Evolutionary conservation across 2,113 vertebrate species (phyloP).

Genomic region (Equus przewalskii): DNA sequence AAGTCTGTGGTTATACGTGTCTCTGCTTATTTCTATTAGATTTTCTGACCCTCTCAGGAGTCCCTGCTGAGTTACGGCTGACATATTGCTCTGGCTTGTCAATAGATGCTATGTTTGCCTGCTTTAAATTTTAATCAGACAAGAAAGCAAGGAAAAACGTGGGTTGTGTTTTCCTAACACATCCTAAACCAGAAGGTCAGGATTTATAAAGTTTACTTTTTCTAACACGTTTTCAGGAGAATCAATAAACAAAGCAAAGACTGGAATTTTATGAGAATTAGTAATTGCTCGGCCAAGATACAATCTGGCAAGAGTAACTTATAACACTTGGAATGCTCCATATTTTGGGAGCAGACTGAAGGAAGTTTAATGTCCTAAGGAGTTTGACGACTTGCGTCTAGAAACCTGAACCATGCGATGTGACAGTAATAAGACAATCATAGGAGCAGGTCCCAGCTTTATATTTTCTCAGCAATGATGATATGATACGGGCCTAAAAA

Average conservation of each 20-base stretch:
- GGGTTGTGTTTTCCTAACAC: conserved; percentile 32
- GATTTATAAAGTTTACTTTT: conserved; percentile 45
- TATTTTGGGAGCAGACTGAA: conserved; percentile 42
- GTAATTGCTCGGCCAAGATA: not conserved
- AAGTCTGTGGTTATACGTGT: conserved; percentile 44
- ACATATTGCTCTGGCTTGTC: not conserved
- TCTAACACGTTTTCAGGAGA: not conserved
- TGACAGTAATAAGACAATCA: not conserved
- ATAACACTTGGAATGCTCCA: not conserved
- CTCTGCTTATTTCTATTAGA: conserved; percentile 14
- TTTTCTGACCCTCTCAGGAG: conserved; percentile 50
- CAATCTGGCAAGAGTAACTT: not conserved
- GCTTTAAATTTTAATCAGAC: too few relatives aligned
- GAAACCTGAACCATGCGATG: not conserved
- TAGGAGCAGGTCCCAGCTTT: conserved; percentile 14
- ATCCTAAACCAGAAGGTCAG: not conserved
- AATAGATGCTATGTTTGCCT: too few relatives aligned
- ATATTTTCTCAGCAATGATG: conserved; percentile 35
- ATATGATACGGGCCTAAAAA: not conserved
- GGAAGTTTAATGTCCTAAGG: conserved; percentile 44
- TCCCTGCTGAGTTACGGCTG: conserved; percentile 5
- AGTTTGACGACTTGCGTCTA: not conserved
- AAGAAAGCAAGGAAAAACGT: not conserved
- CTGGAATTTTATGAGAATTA: conserved; percentile 28
- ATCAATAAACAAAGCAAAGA: not conserved